Evolutionary conservation across 2,797 vertebrate species (phyloP), one percentile per base, ranked within the genome.

Genomic region (Buphagus erythrorhynchus): DNA sequence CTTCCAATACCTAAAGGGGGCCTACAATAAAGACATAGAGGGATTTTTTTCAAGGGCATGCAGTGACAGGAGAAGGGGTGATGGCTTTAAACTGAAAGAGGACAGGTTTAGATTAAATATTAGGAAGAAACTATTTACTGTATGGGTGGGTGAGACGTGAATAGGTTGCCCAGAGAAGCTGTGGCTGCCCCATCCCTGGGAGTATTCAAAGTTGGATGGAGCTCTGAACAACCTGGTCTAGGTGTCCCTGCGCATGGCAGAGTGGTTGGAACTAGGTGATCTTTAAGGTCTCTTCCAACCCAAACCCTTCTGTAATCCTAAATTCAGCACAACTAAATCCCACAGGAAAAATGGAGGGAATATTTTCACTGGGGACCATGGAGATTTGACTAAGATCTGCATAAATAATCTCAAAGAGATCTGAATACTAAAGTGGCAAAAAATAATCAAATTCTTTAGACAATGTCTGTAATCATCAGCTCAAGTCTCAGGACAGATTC

Each of bases 301-400:
- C 25, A 40, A 83, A 40, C 8, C 13, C 3, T 16, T 40, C 45
- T 46, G 45, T 46, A 33, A 65, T 28, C 29, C 57, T 57, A 57
- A 86, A 92, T 78, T 88, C 40, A 79, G 65, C 7, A 73, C 26
- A 11, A 48, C 38, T 78, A 67, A 93, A 89, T 74, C 42, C 63
- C 2, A 2, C 15, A 61, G 45, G 62, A 93, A 78, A 62, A 86
- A 63, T 5, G 0, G 0, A 73, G 16, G n/a, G 43, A 82, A n/a
- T 55, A 12, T 18, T 68, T 75, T 90, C 62, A n/a, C 35, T 45
- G 49, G 40, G n/a, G 28, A 4, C 19, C 43, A 25, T 6, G 17
- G 46, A 52, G 26, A 65, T 80, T 68, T 68, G 29, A 48, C 26
- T 43, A 65, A 68, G 51, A 68, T 22, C 48, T 59, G 24, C 43